Percentiles rank a stretch among this genome's conserved stretches.
Conservation (phyloP, 2,113 vertebrate species). For the Stigmatopora argus region DNA sequence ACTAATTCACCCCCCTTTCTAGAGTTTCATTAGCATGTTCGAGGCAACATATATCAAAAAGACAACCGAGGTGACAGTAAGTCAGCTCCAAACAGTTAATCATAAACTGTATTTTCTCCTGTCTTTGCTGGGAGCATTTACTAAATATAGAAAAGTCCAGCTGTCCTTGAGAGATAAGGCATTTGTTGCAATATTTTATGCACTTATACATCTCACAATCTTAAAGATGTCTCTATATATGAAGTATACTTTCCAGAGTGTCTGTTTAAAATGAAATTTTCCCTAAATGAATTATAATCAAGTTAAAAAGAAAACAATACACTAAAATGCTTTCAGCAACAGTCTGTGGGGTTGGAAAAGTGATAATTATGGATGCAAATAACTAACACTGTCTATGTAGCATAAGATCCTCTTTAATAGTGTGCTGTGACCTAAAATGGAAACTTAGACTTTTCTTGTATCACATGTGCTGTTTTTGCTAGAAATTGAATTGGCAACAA, state of each 20-base stretch:
- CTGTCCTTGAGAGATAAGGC: neutral
- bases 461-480: neutral
- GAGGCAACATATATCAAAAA: slow-evolving; percentile 14
- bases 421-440: too few relatives aligned
- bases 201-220: neutral
- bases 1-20: neutral
- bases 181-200: neutral
- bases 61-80: slow-evolving; percentile 8
- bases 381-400: neutral
- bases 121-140: neutral
- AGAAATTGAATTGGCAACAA: neutral
- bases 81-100: slow-evolving; percentile 25
- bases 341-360: neutral
- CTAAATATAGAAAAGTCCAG: neutral
- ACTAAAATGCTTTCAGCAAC: neutral
- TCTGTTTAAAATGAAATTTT: neutral
- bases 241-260: neutral
- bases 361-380: neutral
- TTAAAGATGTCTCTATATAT: neutral
- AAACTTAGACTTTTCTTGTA: too few relatives aligned
- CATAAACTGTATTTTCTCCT: neutral
- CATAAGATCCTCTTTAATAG: neutral
- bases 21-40: slow-evolving; percentile 8
- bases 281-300: neutral
- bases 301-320: neutral